Evolutionary conservation across 2,888 invertebrate genomes (phyloP), one percentile per base, ranked within the genome.

Genomic region (Lycaena phlaeas): DNA sequence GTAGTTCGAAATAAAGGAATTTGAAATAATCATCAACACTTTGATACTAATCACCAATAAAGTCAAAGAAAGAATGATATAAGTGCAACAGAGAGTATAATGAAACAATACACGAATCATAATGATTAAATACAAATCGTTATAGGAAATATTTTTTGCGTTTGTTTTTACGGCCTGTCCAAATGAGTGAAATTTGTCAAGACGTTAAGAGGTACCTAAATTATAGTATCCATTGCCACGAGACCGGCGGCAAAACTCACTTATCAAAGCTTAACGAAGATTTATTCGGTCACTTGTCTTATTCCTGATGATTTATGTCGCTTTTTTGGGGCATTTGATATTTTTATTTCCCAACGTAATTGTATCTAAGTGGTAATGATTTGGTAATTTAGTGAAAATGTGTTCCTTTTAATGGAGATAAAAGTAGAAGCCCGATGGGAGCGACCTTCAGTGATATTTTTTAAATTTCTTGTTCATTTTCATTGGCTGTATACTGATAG

Each of bases 221-320:
- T 54, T 56, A 60, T 55, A 47, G 55, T 53, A 52, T 45, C 52
- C 54, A 52, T 51, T 48, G 52, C 51, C 43, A 46, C 49, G 43
- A 43, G 55, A 48, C 48, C 41, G 43, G 49, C 45, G 48, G 54
- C 53, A 54, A 48, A 49, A 51, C 56, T 54, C 58, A 57, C 60
- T 61, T 61, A 59, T 59, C 57, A 61, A 56, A 52, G 56, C 57
- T 57, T 61, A 61, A 61, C 57, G 53, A 59, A 59, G 61, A 61
- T 61, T 61, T 61, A 61, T 61, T 53, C 48, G 51, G 45, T 49
- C 51, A 50, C 56, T 56, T 53, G 53, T 53, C 54, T 56, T 56
- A 52, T 57, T 59, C 51, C 46, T 52, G 42, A 55, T 56, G 54
- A 59, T 56, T 55, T 53, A 57, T 52, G 47, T 48, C 38, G 43